A percentile compares a stretch with the other conserved stretches of the same genome.
Conservation (phyloP, 37 sponge, comb jelly and placozoan genomes). For the Amphimedon queenslandica region DNA sequence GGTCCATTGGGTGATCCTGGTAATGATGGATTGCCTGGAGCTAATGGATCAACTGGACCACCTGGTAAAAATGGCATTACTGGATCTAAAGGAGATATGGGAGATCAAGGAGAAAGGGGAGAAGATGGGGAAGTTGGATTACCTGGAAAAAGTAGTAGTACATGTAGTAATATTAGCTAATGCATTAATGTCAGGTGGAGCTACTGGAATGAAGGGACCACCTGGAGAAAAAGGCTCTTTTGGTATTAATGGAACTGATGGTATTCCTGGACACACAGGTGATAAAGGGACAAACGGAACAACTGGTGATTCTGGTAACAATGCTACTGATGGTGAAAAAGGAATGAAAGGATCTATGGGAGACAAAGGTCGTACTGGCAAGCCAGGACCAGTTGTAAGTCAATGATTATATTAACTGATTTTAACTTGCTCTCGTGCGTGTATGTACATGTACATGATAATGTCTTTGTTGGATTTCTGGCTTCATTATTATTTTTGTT, state of each 20-base stretch:
- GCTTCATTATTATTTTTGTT: too few relatives aligned
- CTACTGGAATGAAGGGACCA: conserved; percentile 47
- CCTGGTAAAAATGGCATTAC: conserved; percentile 2
- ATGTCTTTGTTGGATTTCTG: too few relatives aligned
- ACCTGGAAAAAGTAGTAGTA: conserved; percentile 41
- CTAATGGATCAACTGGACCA: conserved; percentile 45
- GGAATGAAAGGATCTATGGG: too few relatives aligned
- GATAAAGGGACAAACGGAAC: too few relatives aligned
- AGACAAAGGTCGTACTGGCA: too few relatives aligned
- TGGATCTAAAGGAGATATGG: neutral
- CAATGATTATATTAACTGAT: too few relatives aligned
- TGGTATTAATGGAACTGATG: conserved; percentile 56
- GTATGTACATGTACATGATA: too few relatives aligned
- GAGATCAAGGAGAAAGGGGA: conserved; percentile 45
- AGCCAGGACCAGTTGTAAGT: too few relatives aligned
- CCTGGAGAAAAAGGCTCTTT: conserved; percentile 49
- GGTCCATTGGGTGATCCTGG: conserved; percentile 69
- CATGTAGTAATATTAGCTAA: too few relatives aligned
- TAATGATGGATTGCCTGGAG: conserved; percentile 62
- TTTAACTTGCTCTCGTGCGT: too few relatives aligned
- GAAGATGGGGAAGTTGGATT: conserved; percentile 44
- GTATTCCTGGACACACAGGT: conserved; percentile 24
- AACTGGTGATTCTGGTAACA: too few relatives aligned
- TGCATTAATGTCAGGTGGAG: conserved; percentile 51
- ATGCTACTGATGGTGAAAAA: too few relatives aligned